phyloP scores from a whole-genome alignment of 2,113 vertebrate genomes.

The Phrynosoma platyrhinos region DNA sequence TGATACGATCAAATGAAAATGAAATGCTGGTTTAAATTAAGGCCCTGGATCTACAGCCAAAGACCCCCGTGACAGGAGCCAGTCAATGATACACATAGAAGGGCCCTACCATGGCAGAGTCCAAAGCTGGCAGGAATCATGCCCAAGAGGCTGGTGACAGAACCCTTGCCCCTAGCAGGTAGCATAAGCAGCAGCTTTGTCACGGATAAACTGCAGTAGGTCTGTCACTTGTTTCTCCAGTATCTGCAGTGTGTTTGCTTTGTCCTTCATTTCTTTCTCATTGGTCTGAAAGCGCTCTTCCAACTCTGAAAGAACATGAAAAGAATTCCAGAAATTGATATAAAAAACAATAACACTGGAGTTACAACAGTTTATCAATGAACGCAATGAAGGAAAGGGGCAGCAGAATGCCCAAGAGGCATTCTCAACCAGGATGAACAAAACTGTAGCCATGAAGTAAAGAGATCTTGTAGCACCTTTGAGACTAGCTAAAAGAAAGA shows the following conservation, averaged over 20 bases:
- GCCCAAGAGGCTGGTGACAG: not conserved
- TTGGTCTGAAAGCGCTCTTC: slow-evolving; percentile 81
- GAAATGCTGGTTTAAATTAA: not conserved
- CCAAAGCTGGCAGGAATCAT: not conserved
- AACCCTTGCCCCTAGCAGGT: slow-evolving; percentile 71
- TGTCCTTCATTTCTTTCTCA: slow-evolving; percentile 76
- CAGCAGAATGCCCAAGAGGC: not conserved
- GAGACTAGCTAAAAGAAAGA: too few relatives aligned
- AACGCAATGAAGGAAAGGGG: too few relatives aligned
- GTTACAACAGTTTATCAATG: not conserved
- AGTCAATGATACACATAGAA: slow-evolving; percentile 12
- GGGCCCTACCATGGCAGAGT: not conserved
- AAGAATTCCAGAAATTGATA: not conserved
- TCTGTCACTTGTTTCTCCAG: slow-evolving; percentile 76
- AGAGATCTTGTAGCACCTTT: too few relatives aligned
- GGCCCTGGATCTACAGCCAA: not conserved
- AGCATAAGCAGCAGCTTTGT: slow-evolving; percentile 74
- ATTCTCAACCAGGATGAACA: not conserved
- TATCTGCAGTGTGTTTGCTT: slow-evolving; percentile 72
- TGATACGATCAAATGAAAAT: not conserved
- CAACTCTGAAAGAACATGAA: slow-evolving; percentile 72
- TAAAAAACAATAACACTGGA: not conserved
- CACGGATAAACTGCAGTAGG: slow-evolving; percentile 75
- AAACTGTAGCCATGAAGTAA: too few relatives aligned
- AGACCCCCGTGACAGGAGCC: not conserved